phyloP scores from a whole-genome alignment of 2,113 vertebrate genomes.

The Manacus vitellinus region DNA sequence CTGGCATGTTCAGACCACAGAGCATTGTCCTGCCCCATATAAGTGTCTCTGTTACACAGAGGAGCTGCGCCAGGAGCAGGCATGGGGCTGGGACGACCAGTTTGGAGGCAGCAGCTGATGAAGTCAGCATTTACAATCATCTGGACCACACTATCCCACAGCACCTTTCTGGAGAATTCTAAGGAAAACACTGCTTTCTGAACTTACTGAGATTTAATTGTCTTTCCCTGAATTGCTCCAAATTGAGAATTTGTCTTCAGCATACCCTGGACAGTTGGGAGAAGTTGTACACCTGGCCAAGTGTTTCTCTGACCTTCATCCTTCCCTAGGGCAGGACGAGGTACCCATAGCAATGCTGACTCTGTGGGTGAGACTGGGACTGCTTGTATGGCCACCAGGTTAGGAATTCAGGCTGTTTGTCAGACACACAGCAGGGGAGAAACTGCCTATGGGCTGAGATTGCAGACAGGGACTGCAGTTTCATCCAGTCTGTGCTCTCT shows the following conservation, averaged over 20 bases:
- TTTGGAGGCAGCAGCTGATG: background rate
- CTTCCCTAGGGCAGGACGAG: background rate
- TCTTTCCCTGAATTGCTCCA: background rate
- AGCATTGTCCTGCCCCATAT: fast-evolving
- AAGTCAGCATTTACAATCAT: background rate
- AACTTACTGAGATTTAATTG: background rate
- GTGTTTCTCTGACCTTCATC: background rate
- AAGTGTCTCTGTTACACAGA: background rate
- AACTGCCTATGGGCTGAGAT: background rate
- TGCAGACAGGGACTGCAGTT: background rate
- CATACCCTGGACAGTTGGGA: background rate
- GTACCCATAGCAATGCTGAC: background rate
- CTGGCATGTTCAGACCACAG: background rate
- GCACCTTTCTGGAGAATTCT: background rate
- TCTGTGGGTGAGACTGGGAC: background rate
- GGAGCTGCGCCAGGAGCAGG: background rate
- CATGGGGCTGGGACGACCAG: too few relatives aligned
- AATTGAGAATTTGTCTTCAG: background rate
- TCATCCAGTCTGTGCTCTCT: fast-evolving
- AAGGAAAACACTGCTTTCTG: background rate
- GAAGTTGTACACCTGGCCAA: background rate
- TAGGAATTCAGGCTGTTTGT: background rate
- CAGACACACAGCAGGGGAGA: background rate
- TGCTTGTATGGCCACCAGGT: background rate
- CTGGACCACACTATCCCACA: background rate